Conservation (phyloP, 37 sponge, comb jelly and placozoan genomes). For the Ephydatia muelleri region DNA sequence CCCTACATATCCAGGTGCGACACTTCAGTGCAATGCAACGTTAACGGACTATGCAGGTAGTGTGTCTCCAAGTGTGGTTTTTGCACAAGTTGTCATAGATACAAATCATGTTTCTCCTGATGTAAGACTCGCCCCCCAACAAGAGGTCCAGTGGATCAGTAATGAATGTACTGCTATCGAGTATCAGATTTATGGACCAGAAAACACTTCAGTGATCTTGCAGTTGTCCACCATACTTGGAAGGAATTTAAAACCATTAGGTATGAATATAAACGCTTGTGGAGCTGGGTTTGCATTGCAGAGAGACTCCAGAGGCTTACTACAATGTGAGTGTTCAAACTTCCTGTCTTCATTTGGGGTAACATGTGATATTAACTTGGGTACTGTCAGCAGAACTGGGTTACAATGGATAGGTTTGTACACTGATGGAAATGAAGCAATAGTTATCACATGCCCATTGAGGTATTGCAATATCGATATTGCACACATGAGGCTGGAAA, state of each 20-base stretch:
- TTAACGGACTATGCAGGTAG: too few species aligned
- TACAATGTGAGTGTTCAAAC: background rate
- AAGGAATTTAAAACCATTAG: background rate
- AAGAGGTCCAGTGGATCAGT: too few species aligned
- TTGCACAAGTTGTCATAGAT: too few species aligned
- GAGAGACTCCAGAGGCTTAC: too few species aligned
- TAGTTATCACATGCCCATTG: conserved; percentile 2
- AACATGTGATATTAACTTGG: conserved; percentile 8
- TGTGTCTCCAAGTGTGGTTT: too few species aligned
- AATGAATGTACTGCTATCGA: conserved; percentile 8
- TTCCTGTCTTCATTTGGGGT: background rate
- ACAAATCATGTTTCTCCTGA: too few species aligned
- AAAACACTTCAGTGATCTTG: background rate
- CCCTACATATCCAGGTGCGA: too few species aligned
- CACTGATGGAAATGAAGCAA: background rate
- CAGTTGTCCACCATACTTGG: conserved; percentile 1
- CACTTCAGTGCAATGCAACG: too few species aligned
- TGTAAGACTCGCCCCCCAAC: too few species aligned
- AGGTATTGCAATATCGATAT: background rate
- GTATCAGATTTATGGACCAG: conserved; percentile 22
- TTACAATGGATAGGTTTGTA: conserved; percentile 5
- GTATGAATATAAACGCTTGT: too few species aligned
- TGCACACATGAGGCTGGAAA: background rate
- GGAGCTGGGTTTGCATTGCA: too few species aligned
- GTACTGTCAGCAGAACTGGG: background rate